Percentiles rank a stretch among this genome's conserved stretches.
These are phyloP conservation scores for Spilarctia lutea DNA, from an alignment of 2,888 invertebrate genomes.

Conservation along the genomic window DNA sequence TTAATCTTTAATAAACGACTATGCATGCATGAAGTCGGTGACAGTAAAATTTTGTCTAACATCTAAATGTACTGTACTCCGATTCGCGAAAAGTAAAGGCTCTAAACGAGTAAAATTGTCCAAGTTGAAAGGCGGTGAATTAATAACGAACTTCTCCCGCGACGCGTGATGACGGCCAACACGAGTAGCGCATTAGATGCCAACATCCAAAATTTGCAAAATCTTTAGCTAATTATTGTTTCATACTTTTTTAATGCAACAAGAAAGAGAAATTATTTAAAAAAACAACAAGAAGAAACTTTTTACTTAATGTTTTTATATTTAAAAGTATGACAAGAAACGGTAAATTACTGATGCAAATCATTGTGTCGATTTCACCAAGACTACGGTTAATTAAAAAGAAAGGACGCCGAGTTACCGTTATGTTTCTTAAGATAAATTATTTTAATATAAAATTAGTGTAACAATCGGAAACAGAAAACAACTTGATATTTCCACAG, in stretches of 20 bases:
- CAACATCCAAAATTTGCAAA: conserved; percentile 72
- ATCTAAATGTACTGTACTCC: conserved; percentile 55
- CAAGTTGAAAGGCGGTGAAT: conserved; percentile 80
- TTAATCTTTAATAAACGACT: not conserved
- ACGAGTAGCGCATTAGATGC: conserved; percentile 85
- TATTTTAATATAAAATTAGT: conserved; percentile 1
- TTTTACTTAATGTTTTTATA: conserved; percentile 51
- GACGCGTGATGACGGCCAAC: conserved; percentile 86
- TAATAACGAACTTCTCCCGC: conserved; percentile 84
- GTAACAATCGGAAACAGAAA: not conserved
- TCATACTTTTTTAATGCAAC: conserved; percentile 52
- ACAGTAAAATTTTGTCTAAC: conserved; percentile 13
- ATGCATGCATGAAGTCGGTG: not conserved
- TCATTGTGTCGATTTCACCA: conserved; percentile 25
- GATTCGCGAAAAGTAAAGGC: conserved; percentile 62
- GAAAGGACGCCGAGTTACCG: not conserved
- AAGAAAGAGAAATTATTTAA: conserved; percentile 49
- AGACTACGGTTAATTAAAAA: conserved; percentile 19
- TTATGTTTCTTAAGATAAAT: not conserved
- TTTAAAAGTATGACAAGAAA: conserved; percentile 22
- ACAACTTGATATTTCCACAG: not conserved
- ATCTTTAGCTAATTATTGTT: conserved; percentile 70
- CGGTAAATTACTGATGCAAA: conserved; percentile 21
- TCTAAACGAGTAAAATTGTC: conserved; percentile 73
- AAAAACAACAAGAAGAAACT: conserved; percentile 41